Conservation (phyloP, 2,797 vertebrate species). For the Diplodus puntazzo region DNA sequence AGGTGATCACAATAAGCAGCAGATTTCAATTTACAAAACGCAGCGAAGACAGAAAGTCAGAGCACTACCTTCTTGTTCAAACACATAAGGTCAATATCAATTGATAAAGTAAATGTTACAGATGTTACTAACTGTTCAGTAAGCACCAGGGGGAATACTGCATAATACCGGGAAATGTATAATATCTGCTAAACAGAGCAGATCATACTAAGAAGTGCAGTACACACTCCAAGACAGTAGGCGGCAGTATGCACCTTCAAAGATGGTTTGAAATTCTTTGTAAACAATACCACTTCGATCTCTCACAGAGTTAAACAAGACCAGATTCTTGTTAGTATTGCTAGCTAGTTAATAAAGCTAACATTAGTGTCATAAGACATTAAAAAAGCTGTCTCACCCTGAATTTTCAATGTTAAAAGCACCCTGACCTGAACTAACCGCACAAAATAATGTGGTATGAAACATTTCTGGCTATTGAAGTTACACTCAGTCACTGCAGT, state of each 20-base stretch:
- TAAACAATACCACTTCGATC: neutral
- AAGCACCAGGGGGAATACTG: neutral
- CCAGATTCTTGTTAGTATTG: neutral
- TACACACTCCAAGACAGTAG: too few relatives aligned
- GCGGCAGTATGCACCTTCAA: too few relatives aligned
- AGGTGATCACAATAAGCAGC: slow-evolving; percentile 6
- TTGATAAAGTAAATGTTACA: slow-evolving; percentile 7
- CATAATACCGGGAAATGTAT: too few relatives aligned
- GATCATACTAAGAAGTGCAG: neutral
- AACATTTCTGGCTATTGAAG: neutral
- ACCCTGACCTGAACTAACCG: too few relatives aligned
- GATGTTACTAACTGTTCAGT: neutral
- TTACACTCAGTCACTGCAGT: neutral
- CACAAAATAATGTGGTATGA: neutral
- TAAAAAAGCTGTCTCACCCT: too few relatives aligned
- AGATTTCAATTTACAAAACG: neutral
- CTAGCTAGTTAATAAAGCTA: too few relatives aligned
- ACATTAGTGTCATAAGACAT: too few relatives aligned
- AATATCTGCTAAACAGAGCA: neutral
- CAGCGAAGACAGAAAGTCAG: neutral
- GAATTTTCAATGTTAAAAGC: too few relatives aligned
- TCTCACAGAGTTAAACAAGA: neutral
- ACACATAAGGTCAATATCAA: neutral
- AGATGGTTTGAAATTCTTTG: neutral
- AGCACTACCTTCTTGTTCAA: slow-evolving; percentile 2